A percentile compares a stretch with the other conserved stretches of the same genome.
These are phyloP conservation scores for Poeciliopsis retropinna DNA, from an alignment of 2,113 vertebrate species.

Conservation along the genomic window DNA sequence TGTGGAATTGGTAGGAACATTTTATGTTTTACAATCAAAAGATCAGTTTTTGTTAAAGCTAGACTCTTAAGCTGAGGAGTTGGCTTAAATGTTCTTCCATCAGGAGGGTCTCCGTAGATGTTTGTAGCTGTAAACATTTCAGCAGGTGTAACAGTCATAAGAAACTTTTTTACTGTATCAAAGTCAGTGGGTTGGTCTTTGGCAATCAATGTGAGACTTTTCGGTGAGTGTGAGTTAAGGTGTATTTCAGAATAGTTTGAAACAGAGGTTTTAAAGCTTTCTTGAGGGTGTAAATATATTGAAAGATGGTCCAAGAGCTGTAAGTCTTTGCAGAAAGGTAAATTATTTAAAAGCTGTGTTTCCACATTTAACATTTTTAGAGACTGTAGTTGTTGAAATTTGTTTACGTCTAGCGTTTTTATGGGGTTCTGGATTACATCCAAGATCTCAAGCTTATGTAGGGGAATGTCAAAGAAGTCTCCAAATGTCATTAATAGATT, in stretches of 20 bases:
- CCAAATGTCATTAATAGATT: conserved; percentile 17
- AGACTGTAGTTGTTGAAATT: conserved; percentile 19
- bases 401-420: background rate
- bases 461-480: background rate
- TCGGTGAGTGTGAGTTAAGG: no score
- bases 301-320: no score
- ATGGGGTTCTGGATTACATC: conserved; percentile 17
- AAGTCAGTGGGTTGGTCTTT: no score
- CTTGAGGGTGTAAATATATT: no score
- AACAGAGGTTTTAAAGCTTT: no score
- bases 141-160: no score
- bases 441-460: conserved; percentile 3
- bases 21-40: conserved; percentile 40
- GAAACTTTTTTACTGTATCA: no score
- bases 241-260: no score
- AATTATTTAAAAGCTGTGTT: no score
- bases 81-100: background rate
- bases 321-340: no score
- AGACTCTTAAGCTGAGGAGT: conserved; percentile 33
- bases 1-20: conserved; percentile 55
- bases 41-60: accelerated
- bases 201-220: no score
- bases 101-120: background rate
- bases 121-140: conserved; percentile 26
- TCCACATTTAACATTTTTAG: conserved; percentile 10